Evolutionary conservation across 2,113 vertebrate species (phyloP).

Genomic region (Poeciliopsis retropinna): DNA sequence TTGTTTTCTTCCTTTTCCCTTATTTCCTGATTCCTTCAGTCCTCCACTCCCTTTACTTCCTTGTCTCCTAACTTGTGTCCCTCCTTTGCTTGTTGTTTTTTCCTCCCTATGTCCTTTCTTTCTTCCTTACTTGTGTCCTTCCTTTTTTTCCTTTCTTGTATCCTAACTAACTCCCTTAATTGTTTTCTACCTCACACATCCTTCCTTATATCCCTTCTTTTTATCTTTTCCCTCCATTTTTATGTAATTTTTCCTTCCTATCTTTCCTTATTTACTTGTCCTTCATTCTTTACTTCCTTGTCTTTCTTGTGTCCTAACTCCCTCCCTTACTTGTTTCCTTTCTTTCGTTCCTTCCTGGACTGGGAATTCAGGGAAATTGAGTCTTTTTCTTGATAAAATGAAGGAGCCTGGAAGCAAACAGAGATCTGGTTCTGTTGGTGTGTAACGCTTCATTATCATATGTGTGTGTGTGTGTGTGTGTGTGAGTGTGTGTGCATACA

Average conservation of each 20-base stretch:
- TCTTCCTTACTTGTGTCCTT: too few species aligned
- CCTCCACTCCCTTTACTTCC: background rate
- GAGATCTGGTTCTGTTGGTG: conserved; percentile 12
- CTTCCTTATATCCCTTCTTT: background rate
- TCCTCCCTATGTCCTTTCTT: background rate
- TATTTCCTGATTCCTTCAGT: too few species aligned
- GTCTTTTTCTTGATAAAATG: background rate
- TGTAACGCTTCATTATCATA: conserved; percentile 14
- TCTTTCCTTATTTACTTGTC: too few species aligned
- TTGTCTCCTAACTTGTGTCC: background rate
- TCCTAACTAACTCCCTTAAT: background rate
- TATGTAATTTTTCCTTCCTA: background rate
- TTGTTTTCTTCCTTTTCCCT: too few species aligned
- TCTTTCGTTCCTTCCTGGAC: background rate
- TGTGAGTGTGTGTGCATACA: conserved; percentile 15
- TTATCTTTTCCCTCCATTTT: background rate
- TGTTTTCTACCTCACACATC: background rate
- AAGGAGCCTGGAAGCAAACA: background rate
- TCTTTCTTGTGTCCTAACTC: background rate
- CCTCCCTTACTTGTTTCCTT: background rate
- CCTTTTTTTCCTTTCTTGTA: background rate
- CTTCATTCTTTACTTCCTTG: background rate
- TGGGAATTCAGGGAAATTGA: background rate
- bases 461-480: conserved; percentile 20
- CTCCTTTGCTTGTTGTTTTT: background rate